Percentiles rank a stretch among this genome's conserved stretches.
phyloP scores from a whole-genome alignment of 2,797 vertebrate species.

The Manis pentadactyla region DNA sequence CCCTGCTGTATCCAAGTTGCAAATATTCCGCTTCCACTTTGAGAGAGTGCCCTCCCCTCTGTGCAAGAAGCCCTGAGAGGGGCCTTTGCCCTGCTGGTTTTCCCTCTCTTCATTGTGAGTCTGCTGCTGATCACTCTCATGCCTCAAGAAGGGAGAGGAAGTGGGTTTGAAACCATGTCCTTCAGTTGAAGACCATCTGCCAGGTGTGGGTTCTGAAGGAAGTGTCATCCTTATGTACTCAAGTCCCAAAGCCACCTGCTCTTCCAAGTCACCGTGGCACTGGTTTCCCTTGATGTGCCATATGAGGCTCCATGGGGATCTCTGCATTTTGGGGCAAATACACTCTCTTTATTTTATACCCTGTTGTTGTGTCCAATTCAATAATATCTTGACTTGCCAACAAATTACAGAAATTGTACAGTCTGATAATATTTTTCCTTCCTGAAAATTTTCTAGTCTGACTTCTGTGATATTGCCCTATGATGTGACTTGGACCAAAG shows the following conservation, averaged over 20 bases:
- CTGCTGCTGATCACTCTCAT: rapidly evolving
- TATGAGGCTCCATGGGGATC: background rate
- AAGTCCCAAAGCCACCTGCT: rapidly evolving
- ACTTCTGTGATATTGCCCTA: background rate
- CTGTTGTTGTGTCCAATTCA: background rate
- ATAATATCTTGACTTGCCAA: no score
- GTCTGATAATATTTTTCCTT: background rate
- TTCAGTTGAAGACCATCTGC: background rate
- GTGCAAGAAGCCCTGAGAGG: background rate
- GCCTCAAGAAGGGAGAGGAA: background rate
- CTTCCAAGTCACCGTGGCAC: rapidly evolving
- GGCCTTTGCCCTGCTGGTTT: rapidly evolving
- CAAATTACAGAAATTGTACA: background rate
- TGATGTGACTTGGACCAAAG: background rate
- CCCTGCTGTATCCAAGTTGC: background rate
- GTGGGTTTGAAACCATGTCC: no score
- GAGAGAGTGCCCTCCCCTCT: rapidly evolving
- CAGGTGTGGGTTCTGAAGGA: background rate
- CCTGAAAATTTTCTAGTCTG: background rate
- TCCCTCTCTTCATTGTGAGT: rapidly evolving
- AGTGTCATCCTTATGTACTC: rapidly evolving
- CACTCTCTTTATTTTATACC: background rate
- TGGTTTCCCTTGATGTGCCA: background rate
- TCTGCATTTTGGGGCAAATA: background rate
- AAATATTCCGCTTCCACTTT: no score